Percentiles rank a stretch among this genome's conserved stretches.
Evolutionary conservation across 2,113 vertebrate genomes (phyloP).

Genomic region (Triplophysa dalaica): DNA sequence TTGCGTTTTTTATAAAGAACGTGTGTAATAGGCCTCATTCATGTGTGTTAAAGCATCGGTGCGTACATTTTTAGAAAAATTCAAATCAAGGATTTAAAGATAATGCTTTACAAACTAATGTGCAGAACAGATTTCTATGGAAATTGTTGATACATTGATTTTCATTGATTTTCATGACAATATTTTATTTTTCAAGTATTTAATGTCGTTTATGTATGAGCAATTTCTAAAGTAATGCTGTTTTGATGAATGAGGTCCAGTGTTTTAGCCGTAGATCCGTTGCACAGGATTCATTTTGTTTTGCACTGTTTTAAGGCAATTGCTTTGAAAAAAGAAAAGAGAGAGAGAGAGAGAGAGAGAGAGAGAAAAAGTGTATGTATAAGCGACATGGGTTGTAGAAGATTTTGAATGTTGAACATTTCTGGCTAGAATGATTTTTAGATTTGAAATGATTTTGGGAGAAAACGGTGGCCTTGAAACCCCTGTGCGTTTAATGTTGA

Average conservation of each 20-base stretch:
- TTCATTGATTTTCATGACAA: too few species aligned
- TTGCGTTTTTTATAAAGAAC: slow-evolving; percentile 28
- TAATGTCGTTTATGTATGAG: too few species aligned
- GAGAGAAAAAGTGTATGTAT: slow-evolving; percentile 28
- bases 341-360: slow-evolving; percentile 17
- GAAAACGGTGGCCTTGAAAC: slow-evolving; percentile 69
- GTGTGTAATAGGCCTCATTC: slow-evolving; percentile 18
- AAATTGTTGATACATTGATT: too few species aligned
- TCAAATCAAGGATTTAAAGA: not conserved
- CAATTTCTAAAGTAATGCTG: too few species aligned
- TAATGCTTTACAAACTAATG: not conserved
- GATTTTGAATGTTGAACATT: slow-evolving; percentile 32
- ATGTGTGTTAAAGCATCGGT: not conserved
- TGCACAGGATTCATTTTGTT: slow-evolving; percentile 72
- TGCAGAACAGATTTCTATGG: not conserved
- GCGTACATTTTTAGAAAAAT: too few species aligned
- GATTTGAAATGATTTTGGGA: slow-evolving; percentile 47
- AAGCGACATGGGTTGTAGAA: slow-evolving; percentile 49
- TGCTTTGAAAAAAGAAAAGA: slow-evolving; percentile 56
- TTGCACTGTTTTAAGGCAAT: slow-evolving; percentile 75
- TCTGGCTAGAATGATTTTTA: slow-evolving; percentile 32
- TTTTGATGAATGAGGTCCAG: not conserved
- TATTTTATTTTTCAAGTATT: too few species aligned
- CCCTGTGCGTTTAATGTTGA: slow-evolving; percentile 56
- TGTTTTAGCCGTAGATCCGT: slow-evolving; percentile 66